Conservation (phyloP, 2,113 vertebrate genomes). For the Raphicerus campestris region DNA sequence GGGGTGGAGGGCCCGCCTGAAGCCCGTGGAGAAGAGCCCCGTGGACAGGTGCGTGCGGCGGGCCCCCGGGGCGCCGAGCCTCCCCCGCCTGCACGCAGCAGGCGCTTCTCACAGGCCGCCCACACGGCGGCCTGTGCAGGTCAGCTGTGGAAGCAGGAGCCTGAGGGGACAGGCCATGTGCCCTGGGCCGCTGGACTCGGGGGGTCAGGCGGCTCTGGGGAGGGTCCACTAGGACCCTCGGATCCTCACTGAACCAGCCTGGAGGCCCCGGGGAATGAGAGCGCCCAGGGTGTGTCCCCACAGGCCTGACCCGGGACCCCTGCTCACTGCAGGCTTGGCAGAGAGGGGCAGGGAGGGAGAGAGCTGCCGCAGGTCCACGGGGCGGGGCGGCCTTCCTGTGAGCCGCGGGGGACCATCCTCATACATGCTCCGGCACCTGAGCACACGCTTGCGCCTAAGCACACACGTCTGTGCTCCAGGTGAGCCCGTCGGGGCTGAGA, state of each 20-base stretch:
- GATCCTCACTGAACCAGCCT: not conserved
- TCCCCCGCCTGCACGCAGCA: not conserved
- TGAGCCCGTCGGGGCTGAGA: rapidly evolving
- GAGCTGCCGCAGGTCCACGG: rapidly evolving
- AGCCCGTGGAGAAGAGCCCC: constrained; percentile 71
- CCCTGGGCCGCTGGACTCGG: not conserved
- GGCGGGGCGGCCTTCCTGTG: not conserved
- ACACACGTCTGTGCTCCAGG: not conserved
- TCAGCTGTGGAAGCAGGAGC: no score
- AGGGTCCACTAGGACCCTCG: not conserved
- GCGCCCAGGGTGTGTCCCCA: no score
- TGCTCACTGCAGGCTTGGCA: rapidly evolving
- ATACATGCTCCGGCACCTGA: not conserved
- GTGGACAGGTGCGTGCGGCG: constrained; percentile 81
- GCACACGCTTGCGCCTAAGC: not conserved
- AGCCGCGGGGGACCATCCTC: not conserved
- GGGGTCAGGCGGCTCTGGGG: not conserved
- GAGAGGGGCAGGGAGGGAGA: not conserved
- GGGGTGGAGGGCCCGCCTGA: constrained; percentile 81
- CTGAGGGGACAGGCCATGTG: rapidly evolving
- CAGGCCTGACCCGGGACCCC: not conserved
- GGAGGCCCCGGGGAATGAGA: not conserved
- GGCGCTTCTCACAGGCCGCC: not conserved
- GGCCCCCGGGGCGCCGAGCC: rapidly evolving
- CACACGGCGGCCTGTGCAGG: rapidly evolving